Evolutionary conservation across 1,140 invertebrate genomes (phyloP).

Genomic region (Plectrocnemia conspersa): DNA sequence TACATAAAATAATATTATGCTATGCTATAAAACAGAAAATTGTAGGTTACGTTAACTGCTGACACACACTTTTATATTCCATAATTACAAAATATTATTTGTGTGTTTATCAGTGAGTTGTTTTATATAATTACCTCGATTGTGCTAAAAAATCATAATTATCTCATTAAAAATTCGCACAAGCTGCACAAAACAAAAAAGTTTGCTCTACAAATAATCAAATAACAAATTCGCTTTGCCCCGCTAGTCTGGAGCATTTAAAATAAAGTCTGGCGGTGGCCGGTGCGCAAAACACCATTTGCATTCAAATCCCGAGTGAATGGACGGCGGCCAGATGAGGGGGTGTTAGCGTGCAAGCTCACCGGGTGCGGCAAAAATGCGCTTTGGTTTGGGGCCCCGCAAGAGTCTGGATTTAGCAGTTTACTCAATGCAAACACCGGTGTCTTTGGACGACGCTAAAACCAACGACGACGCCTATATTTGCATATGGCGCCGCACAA

Average conservation of each 20-base stretch:
- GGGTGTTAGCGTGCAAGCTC: not conserved
- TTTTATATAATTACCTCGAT: too few relatives aligned
- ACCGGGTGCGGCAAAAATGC: slow-evolving; percentile 8
- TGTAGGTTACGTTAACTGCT: too few relatives aligned
- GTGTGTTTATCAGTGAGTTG: too few relatives aligned
- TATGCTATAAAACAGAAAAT: too few relatives aligned
- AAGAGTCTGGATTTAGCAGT: not conserved
- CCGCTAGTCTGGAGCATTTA: not conserved
- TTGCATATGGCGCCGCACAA: slow-evolving; percentile 25
- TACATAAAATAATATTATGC: too few relatives aligned
- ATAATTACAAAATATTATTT: too few relatives aligned
- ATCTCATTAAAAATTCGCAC: too few relatives aligned
- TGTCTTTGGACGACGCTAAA: not conserved
- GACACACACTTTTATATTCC: too few relatives aligned
- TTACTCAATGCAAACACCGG: slow-evolving; percentile 11
- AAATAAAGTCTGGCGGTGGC: not conserved
- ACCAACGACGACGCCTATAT: slow-evolving; percentile 6
- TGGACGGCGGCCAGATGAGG: not conserved
- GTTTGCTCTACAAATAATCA: too few relatives aligned
- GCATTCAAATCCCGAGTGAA: slow-evolving; percentile 10
- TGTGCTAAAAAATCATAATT: too few relatives aligned
- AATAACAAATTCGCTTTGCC: not conserved
- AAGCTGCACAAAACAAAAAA: too few relatives aligned
- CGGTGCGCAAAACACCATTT: slow-evolving; percentile 8
- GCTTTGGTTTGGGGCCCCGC: not conserved